A percentile compares a stretch with the other conserved stretches of the same genome.
Conservation (phyloP, 2,797 vertebrate genomes). For the Brachyalestes nurse region DNA sequence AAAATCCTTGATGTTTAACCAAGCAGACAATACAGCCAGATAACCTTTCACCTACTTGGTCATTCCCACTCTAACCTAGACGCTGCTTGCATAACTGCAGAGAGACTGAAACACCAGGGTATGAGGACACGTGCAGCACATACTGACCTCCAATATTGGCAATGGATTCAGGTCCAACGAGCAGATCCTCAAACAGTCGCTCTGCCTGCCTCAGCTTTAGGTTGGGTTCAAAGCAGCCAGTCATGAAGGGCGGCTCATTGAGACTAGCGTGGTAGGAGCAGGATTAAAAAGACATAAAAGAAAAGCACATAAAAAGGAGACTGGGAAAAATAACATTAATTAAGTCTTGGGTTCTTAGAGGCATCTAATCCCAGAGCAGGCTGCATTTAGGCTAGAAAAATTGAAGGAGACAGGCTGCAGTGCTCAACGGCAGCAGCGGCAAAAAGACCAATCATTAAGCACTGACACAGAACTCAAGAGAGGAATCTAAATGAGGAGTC, state of each 20-base stretch:
- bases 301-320: constrained; percentile 14
- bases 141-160: constrained; percentile 85
- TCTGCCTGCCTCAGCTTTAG: constrained; percentile 84
- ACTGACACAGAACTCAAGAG: constrained; percentile 30
- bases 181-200: constrained; percentile 86
- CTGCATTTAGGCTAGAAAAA: background rate
- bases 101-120: background rate
- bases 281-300: constrained; percentile 2
- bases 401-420: constrained; percentile 6
- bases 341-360: constrained; percentile 5
- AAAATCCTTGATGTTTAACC: constrained; percentile 12
- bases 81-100: background rate
- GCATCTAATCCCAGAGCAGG: background rate
- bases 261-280: constrained; percentile 72
- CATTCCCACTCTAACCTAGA: background rate
- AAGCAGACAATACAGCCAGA: background rate
- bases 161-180: constrained; percentile 91
- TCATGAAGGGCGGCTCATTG: constrained; percentile 87
- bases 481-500: constrained; percentile 45
- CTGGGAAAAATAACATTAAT: background rate
- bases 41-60: constrained; percentile 35
- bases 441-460: constrained; percentile 50
- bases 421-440: constrained; percentile 33
- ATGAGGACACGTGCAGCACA: constrained; percentile 9
- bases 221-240: constrained; percentile 88